phyloP scores from a whole-genome alignment of 1,140 invertebrate genomes.

The Thalassaphorura encarpata region DNA sequence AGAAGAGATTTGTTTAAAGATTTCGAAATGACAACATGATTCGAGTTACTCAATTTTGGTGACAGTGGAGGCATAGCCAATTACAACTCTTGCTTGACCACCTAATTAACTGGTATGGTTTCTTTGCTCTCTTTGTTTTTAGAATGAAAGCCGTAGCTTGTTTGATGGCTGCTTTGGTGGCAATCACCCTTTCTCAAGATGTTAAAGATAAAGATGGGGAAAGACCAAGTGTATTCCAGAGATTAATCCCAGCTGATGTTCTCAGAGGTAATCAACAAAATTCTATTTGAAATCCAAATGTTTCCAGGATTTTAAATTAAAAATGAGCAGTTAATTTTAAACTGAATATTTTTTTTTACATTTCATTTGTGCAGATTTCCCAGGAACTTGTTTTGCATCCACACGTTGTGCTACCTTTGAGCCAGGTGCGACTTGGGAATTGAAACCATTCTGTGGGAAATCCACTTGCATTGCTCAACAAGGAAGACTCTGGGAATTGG shows the following conservation, averaged over 20 bases:
- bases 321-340: too few species aligned
- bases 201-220: constrained; percentile 42
- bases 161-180: constrained; percentile 37
- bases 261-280: constrained; percentile 55
- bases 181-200: constrained; percentile 47
- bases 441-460: constrained; percentile 74
- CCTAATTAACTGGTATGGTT: too few species aligned
- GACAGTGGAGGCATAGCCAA: too few species aligned
- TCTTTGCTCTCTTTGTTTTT: background rate
- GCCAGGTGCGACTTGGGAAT: constrained; percentile 66
- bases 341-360: constrained; percentile 33
- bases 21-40: too few species aligned
- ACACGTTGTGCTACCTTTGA: constrained; percentile 77
- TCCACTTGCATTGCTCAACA: constrained; percentile 58
- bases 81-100: too few species aligned
- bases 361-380: constrained; percentile 80
- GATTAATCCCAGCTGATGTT: constrained; percentile 73
- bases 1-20: too few species aligned
- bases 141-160: constrained; percentile 39
- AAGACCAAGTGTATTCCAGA: constrained; percentile 56
- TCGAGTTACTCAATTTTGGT: too few species aligned
- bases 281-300: background rate
- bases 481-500: constrained; percentile 63
- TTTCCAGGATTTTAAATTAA: background rate
- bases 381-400: constrained; percentile 76